Evolutionary conservation across 92 coral and sea anemone species (phyloP).

Genomic region (Blastomussa wellsi): DNA sequence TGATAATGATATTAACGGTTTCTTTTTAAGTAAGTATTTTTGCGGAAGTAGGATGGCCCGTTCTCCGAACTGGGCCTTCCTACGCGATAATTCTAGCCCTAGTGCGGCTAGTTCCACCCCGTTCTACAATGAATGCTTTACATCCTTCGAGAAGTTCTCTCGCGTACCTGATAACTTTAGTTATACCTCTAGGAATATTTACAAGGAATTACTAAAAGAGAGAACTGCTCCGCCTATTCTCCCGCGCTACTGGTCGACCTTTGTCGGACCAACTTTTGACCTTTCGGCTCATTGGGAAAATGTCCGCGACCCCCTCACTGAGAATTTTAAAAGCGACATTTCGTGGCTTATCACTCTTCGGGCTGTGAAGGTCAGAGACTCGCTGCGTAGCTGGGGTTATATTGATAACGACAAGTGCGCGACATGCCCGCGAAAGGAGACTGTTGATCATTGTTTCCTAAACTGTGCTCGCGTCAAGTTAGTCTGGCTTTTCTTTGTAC

Average conservation of each 20-base stretch:
- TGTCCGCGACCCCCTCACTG: background rate
- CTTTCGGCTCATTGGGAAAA: background rate
- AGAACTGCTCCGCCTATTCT: background rate
- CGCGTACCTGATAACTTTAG: background rate
- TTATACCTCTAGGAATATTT: background rate
- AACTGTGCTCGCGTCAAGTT: background rate
- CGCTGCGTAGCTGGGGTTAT: conserved; percentile 21
- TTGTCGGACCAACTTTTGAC: background rate
- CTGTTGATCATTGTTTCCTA: conserved; percentile 16
- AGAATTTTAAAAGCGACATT: conserved; percentile 8
- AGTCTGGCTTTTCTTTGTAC: background rate
- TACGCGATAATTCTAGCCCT: background rate
- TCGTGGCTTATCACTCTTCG: conserved; percentile 7
- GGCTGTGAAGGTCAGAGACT: conserved; percentile 8
- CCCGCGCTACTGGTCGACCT: background rate
- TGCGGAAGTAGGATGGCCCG: background rate
- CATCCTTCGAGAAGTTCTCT: background rate
- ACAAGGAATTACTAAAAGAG: background rate
- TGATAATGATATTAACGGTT: background rate
- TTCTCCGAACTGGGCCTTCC: background rate
- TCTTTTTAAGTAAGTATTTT: background rate
- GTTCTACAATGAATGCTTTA: background rate
- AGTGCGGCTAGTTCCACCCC: background rate
- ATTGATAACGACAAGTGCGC: background rate
- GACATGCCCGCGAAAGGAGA: background rate